Base-by-base conservation (phyloP, 2,888 invertebrate genomes). In the Pteria penguin region DNA sequence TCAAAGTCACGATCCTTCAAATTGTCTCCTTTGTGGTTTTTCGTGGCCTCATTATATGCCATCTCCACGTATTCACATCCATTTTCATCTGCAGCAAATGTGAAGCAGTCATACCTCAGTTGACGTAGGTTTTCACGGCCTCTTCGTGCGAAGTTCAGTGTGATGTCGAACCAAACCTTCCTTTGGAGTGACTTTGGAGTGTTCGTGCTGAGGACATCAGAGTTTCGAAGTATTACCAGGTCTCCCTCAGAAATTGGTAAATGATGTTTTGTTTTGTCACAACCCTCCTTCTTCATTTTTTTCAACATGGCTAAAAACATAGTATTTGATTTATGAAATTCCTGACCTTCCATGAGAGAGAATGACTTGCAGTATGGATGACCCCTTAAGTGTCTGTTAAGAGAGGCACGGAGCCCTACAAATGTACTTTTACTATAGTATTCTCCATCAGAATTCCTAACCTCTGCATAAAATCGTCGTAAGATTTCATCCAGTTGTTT, bases 91-190 rank as follows among this genome's bases (percentile, higher is more conserved):
- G n/a, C 22, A 66, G 67, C 57, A 26, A 76, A 26, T 8, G 24
- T 8, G 58, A 73, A 73, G 0, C 66, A 65, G 32, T 69, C 33
- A 2, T 62, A n/a, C 22, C 62, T 72, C 1, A 76, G 33, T 0
- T 54, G 24, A 14, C 57, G 55, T 32, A 72, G 45, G 27, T 76
- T 73, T 62, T 76, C 76, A 29, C 73, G 33, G 3, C 76, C n/a
- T n/a, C n/a, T n/a, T n/a, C n/a, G n/a, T n/a, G n/a, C n/a, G n/a
- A n/a, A n/a, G n/a, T n/a, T n/a, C n/a, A n/a, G n/a, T n/a, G n/a
- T n/a, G n/a, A n/a, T n/a, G n/a, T n/a, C n/a, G n/a, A n/a, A n/a
- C n/a, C 72, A 73, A 2, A 69, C 69, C 32, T 76, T 76, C 52
- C 52, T 61, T 62, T 73, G 69, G 18, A 73, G 55, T 11, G 36